phyloP scores from a whole-genome alignment of 2,113 vertebrate genomes.

The Ammospiza nelsoni region DNA sequence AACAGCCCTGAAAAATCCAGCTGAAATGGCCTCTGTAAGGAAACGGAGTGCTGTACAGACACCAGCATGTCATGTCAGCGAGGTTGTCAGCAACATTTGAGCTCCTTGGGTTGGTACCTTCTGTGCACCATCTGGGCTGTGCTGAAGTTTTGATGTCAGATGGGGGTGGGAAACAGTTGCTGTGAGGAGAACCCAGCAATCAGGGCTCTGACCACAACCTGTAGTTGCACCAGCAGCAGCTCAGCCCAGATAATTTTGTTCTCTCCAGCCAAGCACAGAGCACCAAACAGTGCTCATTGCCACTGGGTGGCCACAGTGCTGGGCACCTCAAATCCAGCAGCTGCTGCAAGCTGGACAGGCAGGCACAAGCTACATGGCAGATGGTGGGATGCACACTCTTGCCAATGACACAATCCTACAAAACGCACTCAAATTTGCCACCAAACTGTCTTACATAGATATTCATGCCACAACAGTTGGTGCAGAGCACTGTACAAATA shows the following conservation, averaged over 20 bases:
- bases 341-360: neutral
- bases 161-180: neutral
- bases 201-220: neutral
- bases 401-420: neutral
- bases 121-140: conserved; percentile 40
- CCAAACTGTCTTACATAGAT: neutral
- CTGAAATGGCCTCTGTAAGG: conserved; percentile 6
- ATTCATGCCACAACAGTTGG: conserved; percentile 24
- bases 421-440: neutral
- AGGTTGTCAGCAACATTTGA: conserved; percentile 13
- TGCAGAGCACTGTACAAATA: neutral
- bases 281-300: neutral
- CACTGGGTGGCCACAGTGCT: fast-evolving
- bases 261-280: neutral
- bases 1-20: conserved; percentile 12
- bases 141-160: conserved; percentile 10
- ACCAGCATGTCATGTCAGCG: neutral
- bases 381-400: neutral
- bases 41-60: neutral
- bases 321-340: neutral
- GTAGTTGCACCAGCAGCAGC: neutral
- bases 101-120: neutral
- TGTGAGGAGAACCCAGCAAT: neutral
- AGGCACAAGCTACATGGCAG: neutral
- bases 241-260: neutral